Percentiles rank a stretch among this genome's conserved stretches.
Conservation (phyloP, 2,797 vertebrate species). For the Staurois parvus region DNA sequence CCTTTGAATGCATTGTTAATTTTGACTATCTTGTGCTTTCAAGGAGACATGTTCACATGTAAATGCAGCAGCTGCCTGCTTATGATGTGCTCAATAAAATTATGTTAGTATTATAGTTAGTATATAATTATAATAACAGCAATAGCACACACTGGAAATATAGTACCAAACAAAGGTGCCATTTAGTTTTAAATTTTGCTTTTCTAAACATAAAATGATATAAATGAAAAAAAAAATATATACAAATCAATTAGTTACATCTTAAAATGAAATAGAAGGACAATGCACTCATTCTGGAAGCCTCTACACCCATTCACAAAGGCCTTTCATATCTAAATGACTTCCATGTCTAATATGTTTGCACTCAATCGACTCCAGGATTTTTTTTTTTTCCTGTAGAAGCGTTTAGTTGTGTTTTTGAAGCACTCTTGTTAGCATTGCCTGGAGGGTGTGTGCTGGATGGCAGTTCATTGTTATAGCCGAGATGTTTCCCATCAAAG, state of each 20-base stretch:
- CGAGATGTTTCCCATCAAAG: conserved; percentile 59
- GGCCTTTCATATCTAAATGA: conserved; percentile 51
- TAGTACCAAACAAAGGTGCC: no score
- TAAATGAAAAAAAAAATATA: not conserved
- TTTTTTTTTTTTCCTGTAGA: conserved; percentile 45
- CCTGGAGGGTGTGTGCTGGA: conserved; percentile 50
- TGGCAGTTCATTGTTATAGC: conserved; percentile 52
- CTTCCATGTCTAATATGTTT: conserved; percentile 53
- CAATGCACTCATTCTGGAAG: not conserved
- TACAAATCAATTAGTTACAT: not conserved
- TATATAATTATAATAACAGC: no score
- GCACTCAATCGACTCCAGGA: conserved; percentile 39
- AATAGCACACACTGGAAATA: no score
- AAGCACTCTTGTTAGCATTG: conserved; percentile 59
- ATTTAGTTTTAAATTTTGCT: not conserved
- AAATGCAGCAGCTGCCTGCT: no score
- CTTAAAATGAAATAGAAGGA: not conserved
- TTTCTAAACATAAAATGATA: not conserved
- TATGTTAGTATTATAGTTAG: no score
- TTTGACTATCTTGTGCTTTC: no score
- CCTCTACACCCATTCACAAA: conserved; percentile 30
- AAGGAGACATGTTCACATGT: no score
- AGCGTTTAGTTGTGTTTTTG: conserved; percentile 60
- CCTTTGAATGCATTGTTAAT: no score
- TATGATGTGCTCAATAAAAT: no score